Evolutionary conservation across 2,797 vertebrate species (phyloP), one percentile per base, ranked within the genome.

Genomic region (Epinephelus coioides): DNA sequence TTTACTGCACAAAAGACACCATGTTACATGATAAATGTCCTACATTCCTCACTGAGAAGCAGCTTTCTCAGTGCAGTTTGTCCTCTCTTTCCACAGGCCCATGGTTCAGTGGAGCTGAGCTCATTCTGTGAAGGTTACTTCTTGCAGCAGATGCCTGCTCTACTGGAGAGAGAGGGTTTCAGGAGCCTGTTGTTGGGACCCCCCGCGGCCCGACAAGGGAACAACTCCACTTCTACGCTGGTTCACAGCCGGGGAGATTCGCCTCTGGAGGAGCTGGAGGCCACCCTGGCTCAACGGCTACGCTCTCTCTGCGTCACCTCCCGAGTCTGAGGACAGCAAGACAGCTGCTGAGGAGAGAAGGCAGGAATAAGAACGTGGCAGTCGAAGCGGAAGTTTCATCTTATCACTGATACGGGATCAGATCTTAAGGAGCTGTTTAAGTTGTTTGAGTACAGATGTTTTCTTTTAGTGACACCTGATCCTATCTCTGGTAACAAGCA

Each of bases 101-200:
- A 98, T 81, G 96, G 95, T 0, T 97, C 97, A 0, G 87, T 92
- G 0, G 97, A 98, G 73, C 95, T 99, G 49, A 95, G 95, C 73
- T 93, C 96, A 0, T 97, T 97, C 86, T 99, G 98, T 0, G 97
- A 98, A 81, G 96, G 97, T 76, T 99, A 96, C 96, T 99, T 99
- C 95, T 94, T 99, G 81, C 96, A 98, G 92, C 97, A 98, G 88
- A 98, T 99, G 98, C 95, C 92, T 30, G 91, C 94, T 1, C 94
- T 99, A n/a, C 90, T 99, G 67, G 97, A 98, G 78, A 96, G 94
- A 77, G 98, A 99, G 75, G 84, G 94, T 0, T 99, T 99, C 93
- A 96, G 92, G 75, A 94, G 92, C 82, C 95, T 99, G 64, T 94
- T 99, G 90, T 94, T 97, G n/a, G 86, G 97, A 72, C 94, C 96